These are phyloP conservation scores for Macrocentrus cingulum DNA, from an alignment of 1,140 invertebrate species.

Conservation along the genomic window DNA sequence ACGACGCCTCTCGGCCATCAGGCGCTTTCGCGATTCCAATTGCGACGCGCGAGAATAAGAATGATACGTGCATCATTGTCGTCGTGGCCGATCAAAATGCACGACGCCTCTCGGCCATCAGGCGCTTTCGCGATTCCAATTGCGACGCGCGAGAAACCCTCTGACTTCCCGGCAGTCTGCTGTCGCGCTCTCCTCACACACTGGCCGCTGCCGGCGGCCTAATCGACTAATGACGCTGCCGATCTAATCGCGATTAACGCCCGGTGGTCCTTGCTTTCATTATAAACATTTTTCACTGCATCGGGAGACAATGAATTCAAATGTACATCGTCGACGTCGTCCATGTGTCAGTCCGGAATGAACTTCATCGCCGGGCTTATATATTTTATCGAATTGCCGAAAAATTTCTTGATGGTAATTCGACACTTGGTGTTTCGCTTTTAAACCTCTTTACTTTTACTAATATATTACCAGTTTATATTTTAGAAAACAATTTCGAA, in stretches of 20 bases:
- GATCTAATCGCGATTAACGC: constrained; percentile 6
- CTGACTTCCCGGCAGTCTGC: background rate
- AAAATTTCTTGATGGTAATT: too few relatives aligned
- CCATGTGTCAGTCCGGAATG: too few relatives aligned
- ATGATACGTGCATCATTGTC: constrained; percentile 48
- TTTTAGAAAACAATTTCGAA: too few relatives aligned
- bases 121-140: constrained; percentile 10
- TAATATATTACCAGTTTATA: too few relatives aligned
- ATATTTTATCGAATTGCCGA: too few relatives aligned
- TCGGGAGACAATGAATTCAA: background rate
- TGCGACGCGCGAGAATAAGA: constrained; percentile 41
- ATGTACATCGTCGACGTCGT: background rate
- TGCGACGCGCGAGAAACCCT: constrained; percentile 1
- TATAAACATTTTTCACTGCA: constrained; percentile 9
- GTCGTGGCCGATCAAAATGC: constrained; percentile 44
- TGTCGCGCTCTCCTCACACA: background rate
- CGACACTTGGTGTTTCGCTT: too few relatives aligned
- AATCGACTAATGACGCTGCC: background rate
- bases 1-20: constrained; percentile 28
- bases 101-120: constrained; percentile 27
- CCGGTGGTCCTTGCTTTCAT: constrained; percentile 28
- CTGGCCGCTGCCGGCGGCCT: background rate
- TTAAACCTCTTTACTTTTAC: too few relatives aligned
- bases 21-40: too few relatives aligned
- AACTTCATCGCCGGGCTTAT: too few relatives aligned